phyloP scores from a whole-genome alignment of 2,797 vertebrate genomes.

The Eulemur coronatus region DNA sequence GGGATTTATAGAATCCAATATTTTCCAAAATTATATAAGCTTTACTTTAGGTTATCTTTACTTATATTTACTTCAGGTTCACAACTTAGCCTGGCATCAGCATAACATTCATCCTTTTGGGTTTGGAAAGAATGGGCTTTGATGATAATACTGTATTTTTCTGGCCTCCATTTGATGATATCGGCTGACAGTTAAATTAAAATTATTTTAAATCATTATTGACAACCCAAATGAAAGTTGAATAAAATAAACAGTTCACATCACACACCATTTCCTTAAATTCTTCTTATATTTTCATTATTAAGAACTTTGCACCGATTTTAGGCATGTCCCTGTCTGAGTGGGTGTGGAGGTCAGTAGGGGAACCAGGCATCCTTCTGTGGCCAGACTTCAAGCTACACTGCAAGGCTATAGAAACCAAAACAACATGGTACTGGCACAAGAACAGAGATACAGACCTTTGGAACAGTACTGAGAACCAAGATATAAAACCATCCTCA shows the following conservation, averaged over 20 bases:
- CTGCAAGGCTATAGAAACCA: too few relatives aligned
- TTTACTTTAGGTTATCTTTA: background rate
- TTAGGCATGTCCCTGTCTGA: too few relatives aligned
- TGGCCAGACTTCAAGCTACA: too few relatives aligned
- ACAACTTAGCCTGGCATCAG: background rate
- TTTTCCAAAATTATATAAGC: background rate
- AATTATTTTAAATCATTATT: conserved; percentile 5
- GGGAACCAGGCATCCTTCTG: too few relatives aligned
- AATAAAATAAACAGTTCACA: background rate
- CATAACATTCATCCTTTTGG: background rate
- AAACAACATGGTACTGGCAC: too few relatives aligned
- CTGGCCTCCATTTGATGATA: background rate
- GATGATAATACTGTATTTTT: background rate
- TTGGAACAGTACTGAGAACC: too few relatives aligned
- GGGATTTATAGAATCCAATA: background rate
- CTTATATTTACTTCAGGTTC: background rate
- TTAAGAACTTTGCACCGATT: background rate
- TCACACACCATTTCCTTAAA: background rate
- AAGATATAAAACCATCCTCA: too few relatives aligned
- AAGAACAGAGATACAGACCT: too few relatives aligned
- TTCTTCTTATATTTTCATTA: background rate
- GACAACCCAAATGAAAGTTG: background rate
- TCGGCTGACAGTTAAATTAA: background rate
- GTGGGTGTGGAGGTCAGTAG: too few relatives aligned
- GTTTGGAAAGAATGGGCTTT: background rate